Base-by-base conservation (phyloP, 2,113 vertebrate species). In the Pteruthius melanotis region DNA sequence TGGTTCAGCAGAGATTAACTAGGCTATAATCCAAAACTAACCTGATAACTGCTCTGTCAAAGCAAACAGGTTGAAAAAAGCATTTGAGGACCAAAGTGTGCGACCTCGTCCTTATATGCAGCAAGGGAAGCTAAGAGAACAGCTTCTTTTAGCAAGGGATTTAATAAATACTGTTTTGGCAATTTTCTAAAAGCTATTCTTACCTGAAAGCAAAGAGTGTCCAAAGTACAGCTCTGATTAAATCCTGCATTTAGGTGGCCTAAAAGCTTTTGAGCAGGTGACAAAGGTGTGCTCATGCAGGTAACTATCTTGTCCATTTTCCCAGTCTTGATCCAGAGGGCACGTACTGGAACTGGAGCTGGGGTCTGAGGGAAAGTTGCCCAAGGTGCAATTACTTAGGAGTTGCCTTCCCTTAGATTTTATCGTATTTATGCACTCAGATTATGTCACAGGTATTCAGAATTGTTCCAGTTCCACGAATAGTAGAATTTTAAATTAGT, bases 31-130 rank as follows among this genome's bases (percentile, higher is more conserved):
- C 61, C 90, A 93, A 80, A 87, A 12, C 28, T 56, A 79, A 42
- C 69, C 69, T 76, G 76, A 54, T 47, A 84, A 59, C 39, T 71
- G 35, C 64, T 57, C 60, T 76, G 84, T 81, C 91, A 77, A 70
- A 91, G 53, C 50, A 69, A 87, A 57, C 44, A 44, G 72, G 15
- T 15, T 61, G 50, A 37, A 69, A 83, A 83, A 70, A 50, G 23
- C 31, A 24, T 49, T 40, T 75, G 47, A 78, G 86, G 87, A 68
- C 59, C 72, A 11, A 91, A 89, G 54, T 37, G 35, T 64, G 65
- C 78, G 74, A 94, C 87, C 84, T 87, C 57, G 74, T 64, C 77
- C 57, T 93, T 83, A 78, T 71, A 70, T 83, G 31, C 40, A 69
- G 49, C 26, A 39, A 83, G 44, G 83, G 42, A 71, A 70, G 35